Conservation (phyloP, 92 coral and sea anemone genomes). For the Epizoanthus illoricatus region DNA sequence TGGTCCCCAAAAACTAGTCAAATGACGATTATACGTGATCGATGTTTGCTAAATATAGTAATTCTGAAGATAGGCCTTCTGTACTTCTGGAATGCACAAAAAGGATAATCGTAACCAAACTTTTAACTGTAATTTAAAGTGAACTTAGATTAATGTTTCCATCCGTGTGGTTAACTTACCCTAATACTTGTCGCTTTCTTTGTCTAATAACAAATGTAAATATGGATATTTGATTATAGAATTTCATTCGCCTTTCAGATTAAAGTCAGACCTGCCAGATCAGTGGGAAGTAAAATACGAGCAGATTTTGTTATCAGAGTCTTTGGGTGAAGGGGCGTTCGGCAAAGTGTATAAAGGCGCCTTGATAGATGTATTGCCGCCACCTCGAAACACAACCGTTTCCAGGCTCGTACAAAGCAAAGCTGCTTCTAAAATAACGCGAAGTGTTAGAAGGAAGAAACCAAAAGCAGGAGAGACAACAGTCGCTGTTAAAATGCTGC, state of each 20-base stretch:
- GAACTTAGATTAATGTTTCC: too few species aligned
- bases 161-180: too few species aligned
- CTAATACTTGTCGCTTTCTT: too few species aligned
- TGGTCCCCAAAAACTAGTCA: too few species aligned
- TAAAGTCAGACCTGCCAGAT: background rate
- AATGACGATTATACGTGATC: too few species aligned
- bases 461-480: background rate
- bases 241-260: background rate
- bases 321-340: constrained; percentile 35
- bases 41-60: too few species aligned
- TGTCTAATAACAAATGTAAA: too few species aligned
- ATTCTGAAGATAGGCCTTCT: too few species aligned
- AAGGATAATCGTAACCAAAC: too few species aligned
- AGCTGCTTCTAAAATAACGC: background rate
- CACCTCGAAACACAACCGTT: background rate
- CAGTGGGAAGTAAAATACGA: constrained; percentile 25
- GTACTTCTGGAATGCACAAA: too few species aligned
- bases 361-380: background rate
- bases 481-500: constrained; percentile 30
- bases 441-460: constrained; percentile 20
- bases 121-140: too few species aligned
- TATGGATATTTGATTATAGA: too few species aligned
- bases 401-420: background rate
- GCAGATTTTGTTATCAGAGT: constrained; percentile 26
- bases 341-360: constrained; percentile 32